A percentile compares a stretch with the other conserved stretches of the same genome.
phyloP scores from a whole-genome alignment of 30 jellyfish, hydroid and myxozoan genomes.

The Pelagia noctiluca region DNA sequence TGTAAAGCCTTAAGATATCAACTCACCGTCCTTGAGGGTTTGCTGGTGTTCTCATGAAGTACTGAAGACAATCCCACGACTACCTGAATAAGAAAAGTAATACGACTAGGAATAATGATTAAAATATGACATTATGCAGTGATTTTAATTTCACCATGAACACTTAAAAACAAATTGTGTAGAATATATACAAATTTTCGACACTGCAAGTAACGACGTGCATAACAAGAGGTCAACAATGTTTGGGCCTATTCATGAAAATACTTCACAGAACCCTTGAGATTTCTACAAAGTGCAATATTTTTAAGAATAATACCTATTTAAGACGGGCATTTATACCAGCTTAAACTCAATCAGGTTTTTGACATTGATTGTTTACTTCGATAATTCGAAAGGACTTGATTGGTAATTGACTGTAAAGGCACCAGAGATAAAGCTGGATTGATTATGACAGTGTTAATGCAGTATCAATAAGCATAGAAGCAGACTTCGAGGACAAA shows the following conservation, averaged over 20 bases:
- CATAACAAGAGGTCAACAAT: background rate
- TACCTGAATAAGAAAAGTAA: slow-evolving; percentile 22
- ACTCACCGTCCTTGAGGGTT: slow-evolving; percentile 17
- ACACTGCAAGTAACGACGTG: background rate
- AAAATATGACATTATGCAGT: background rate
- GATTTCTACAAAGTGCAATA: no score
- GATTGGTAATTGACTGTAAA: background rate
- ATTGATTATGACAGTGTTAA: no score
- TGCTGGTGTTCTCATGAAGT: slow-evolving; percentile 38
- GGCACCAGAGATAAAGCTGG: no score
- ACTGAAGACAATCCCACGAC: slow-evolving; percentile 67
- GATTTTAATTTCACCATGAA: background rate
- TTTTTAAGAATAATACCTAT: no score
- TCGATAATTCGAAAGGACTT: background rate
- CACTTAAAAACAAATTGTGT: no score
- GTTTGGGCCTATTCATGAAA: no score
- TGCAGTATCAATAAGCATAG: background rate
- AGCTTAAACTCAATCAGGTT: background rate
- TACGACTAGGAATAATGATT: no score
- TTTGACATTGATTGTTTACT: no score
- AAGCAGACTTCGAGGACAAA: background rate
- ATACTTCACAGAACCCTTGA: no score
- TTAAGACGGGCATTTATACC: no score
- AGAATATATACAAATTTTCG: no score
- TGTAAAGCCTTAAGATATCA: background rate